Conservation (phyloP, 2,113 vertebrate species). For the pig (Sus scrofa) region T2T-Sscrofa CM000812.6:13894001-13894500, state of each 20-base stretch:
- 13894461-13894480: neutral
- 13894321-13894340: conserved; percentile 95
- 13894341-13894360: conserved; percentile 86
- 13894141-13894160: neutral
- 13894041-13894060: neutral
- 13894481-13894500: neutral
- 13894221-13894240: neutral
- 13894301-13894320: conserved; percentile 99
- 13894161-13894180: neutral
- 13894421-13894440: neutral
- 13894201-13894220: neutral
- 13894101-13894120: neutral
- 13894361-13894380: conserved; percentile 91
- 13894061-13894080: neutral
- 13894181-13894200: neutral
- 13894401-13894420: accelerated
- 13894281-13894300: conserved; percentile 99
- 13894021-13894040: neutral
- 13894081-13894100: neutral
- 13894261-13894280: conserved; percentile 97
- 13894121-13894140: neutral
- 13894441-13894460: conserved; percentile 23
- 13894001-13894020: too few relatives aligned
- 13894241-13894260: neutral
- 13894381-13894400: conserved; percentile 30